phyloP scores from a whole-genome alignment of 2,888 invertebrate species.

The Hipparchia sbordonii region DNA sequence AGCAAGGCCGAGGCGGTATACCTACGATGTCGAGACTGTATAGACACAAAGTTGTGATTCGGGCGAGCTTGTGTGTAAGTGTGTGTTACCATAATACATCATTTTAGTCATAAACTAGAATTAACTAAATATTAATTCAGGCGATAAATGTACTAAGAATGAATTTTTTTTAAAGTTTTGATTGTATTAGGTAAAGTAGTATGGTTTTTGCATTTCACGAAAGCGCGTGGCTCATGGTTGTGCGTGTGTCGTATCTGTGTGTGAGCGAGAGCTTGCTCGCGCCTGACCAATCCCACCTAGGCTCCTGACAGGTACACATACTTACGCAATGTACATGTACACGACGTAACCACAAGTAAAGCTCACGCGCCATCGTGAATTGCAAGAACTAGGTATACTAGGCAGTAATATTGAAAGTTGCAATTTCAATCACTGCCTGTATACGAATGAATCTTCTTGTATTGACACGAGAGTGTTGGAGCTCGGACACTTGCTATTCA shows the following conservation, averaged over 20 bases:
- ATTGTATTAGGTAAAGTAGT: background rate
- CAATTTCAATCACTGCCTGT: slow-evolving; percentile 25
- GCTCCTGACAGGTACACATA: too few species aligned
- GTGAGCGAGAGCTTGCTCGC: too few species aligned
- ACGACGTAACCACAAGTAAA: too few species aligned
- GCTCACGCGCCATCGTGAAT: too few species aligned
- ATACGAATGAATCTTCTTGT: slow-evolving; percentile 55
- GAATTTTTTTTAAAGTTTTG: background rate
- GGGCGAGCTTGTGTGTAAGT: background rate
- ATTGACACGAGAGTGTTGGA: slow-evolving; percentile 44
- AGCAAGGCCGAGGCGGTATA: background rate
- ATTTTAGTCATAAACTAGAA: too few species aligned
- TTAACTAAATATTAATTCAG: too few species aligned
- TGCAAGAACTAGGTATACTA: background rate
- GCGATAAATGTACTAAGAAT: background rate
- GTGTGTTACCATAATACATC: too few species aligned
- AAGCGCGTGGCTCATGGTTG: too few species aligned
- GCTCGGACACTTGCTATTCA: slow-evolving; percentile 59
- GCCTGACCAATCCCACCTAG: too few species aligned
- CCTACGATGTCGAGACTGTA: background rate
- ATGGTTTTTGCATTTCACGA: too few species aligned
- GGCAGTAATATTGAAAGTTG: slow-evolving; percentile 14
- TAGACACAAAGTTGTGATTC: background rate
- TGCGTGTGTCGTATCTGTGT: too few species aligned
- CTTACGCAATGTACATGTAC: too few species aligned